Evolutionary conservation across 2,113 vertebrate species (phyloP).

Genomic region (Pan troglodytes): NHGRI_mPanTro3-v2.1_pri NC_086015.1:67650001-67650500

Average conservation of each 20-base stretch:
- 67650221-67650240: conserved; percentile 43
- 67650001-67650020: background rate
- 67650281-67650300: background rate
- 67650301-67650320: background rate
- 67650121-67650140: conserved; percentile 57
- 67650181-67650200: conserved; percentile 45
- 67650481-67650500: background rate
- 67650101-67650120: conserved; percentile 32
- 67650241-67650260: background rate
- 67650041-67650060: background rate
- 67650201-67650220: conserved; percentile 50
- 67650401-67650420: background rate
- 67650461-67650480: background rate
- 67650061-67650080: background rate
- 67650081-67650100: background rate
- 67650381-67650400: background rate
- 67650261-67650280: background rate
- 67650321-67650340: background rate
- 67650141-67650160: conserved; percentile 60
- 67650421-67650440: background rate
- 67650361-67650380: background rate
- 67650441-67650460: background rate
- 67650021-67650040: background rate
- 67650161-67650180: background rate
- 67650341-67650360: background rate